Percentiles rank a stretch among this genome's conserved stretches.
phyloP scores from a whole-genome alignment of 2,113 vertebrate genomes.

The Melanocharis versteri region DNA sequence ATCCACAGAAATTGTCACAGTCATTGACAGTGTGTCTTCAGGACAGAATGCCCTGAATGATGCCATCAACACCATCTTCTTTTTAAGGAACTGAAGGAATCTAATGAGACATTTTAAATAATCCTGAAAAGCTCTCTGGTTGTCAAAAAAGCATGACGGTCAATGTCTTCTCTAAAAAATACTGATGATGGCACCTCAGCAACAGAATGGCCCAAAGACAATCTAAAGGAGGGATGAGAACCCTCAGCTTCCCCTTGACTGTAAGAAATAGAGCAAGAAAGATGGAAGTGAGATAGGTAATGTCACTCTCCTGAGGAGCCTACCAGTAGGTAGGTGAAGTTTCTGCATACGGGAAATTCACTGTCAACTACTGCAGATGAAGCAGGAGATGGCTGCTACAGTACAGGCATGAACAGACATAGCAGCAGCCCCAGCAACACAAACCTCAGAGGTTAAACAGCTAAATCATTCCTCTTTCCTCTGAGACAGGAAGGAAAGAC shows the following conservation, averaged over 20 bases:
- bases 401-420: neutral
- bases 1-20: neutral
- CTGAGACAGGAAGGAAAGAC: neutral
- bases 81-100: neutral
- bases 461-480: neutral
- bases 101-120: neutral
- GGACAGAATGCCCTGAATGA: neutral
- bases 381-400: neutral
- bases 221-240: neutral
- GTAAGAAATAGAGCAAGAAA: neutral
- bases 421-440: neutral
- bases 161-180: neutral
- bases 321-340: neutral
- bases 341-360: rapidly evolving
- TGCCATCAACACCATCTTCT: neutral
- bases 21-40: neutral
- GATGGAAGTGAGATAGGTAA: neutral
- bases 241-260: neutral
- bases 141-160: neutral
- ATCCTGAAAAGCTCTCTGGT: neutral
- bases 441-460: neutral
- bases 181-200: neutral
- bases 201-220: neutral
- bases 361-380: neutral
- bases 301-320: neutral